Evolutionary conservation across 2,113 vertebrate genomes (phyloP).

Genomic region (Urocolius indicus): DNA sequence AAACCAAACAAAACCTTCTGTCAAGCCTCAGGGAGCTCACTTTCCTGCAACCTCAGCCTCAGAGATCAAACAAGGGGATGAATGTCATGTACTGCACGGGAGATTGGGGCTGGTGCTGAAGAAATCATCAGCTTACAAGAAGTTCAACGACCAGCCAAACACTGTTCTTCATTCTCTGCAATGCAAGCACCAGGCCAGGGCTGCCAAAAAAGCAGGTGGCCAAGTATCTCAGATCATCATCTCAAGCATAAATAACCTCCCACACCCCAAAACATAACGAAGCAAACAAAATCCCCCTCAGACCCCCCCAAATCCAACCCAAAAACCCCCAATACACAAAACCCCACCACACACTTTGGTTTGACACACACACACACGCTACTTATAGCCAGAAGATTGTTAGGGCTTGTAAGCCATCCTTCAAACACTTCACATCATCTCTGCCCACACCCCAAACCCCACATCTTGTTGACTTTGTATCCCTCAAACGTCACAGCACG

Average conservation of each 20-base stretch:
- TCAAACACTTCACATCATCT: background rate
- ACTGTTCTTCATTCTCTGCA: background rate
- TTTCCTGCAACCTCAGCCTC: background rate
- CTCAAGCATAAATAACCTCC: too few relatives aligned
- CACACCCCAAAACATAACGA: too few relatives aligned
- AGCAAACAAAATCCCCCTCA: too few relatives aligned
- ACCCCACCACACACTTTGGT: rapidly evolving
- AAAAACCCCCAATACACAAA: too few relatives aligned
- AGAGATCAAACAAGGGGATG: slow-evolving; percentile 12
- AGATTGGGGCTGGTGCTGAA: background rate
- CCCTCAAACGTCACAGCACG: rapidly evolving
- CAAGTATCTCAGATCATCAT: background rate
- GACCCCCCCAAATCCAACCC: too few relatives aligned
- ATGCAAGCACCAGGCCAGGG: background rate
- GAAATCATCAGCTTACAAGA: background rate
- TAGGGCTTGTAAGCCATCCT: background rate
- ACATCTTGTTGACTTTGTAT: background rate
- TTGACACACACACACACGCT: rapidly evolving
- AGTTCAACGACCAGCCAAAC: background rate
- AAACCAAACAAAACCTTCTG: background rate
- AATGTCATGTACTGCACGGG: background rate
- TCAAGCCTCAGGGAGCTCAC: slow-evolving; percentile 6
- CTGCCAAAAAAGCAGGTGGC: background rate
- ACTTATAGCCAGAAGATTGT: background rate
- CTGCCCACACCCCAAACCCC: background rate